Conservation (phyloP, 2,113 vertebrate genomes). For the Catharus minimus region DNA sequence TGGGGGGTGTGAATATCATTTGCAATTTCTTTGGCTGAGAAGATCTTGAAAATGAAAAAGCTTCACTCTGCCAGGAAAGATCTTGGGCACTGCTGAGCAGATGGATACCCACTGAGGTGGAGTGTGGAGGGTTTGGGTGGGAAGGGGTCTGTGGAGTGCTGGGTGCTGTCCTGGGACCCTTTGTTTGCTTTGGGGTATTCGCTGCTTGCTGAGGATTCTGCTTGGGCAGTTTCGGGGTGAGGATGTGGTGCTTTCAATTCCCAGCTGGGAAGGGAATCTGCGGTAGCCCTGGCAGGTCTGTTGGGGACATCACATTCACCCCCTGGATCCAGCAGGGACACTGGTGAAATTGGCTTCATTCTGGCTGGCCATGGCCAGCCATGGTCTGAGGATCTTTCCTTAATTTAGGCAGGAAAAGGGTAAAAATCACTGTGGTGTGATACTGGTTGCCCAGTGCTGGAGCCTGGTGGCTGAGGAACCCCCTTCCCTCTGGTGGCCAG, state of each 20-base stretch:
- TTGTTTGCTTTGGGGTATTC: not conserved
- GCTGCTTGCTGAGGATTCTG: not conserved
- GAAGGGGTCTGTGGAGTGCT: not conserved
- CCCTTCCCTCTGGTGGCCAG: not conserved
- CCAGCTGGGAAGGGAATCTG: not conserved
- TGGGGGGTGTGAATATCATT: not conserved
- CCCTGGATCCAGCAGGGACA: not conserved
- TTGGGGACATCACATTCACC: not conserved
- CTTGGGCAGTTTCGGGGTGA: not conserved
- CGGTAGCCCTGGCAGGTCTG: fast-evolving
- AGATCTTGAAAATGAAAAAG: not conserved
- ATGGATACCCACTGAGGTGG: not conserved
- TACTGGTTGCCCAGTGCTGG: not conserved
- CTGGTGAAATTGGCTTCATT: not conserved
- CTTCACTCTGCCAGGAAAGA: not conserved
- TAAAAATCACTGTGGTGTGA: fast-evolving
- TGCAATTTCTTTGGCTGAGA: not conserved
- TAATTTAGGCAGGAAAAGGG: not conserved
- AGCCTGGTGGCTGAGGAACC: fast-evolving
- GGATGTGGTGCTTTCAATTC: not conserved
- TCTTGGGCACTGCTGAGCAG: not conserved
- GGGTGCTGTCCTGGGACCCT: fast-evolving
- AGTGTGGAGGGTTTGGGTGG: not conserved
- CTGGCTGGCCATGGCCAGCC: no score
- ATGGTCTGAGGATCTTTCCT: not conserved